phyloP scores from a whole-genome alignment of 2,113 vertebrate genomes.

The Cheirogaleus medius region DNA sequence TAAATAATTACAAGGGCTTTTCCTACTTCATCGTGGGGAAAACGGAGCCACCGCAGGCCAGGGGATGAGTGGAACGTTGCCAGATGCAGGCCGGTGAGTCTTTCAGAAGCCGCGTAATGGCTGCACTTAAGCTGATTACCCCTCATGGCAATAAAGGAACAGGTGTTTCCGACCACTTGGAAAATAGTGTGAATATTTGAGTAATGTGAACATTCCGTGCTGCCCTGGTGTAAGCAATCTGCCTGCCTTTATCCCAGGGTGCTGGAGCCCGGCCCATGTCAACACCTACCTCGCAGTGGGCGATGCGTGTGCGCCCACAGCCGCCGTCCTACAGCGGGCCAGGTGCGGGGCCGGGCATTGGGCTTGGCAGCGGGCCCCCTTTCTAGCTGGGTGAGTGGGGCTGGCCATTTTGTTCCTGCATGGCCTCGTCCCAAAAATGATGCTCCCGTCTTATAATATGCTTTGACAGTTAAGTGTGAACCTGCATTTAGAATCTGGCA shows the following conservation, averaged over 20 bases:
- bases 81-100: accelerated
- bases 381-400: accelerated
- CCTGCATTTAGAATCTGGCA: accelerated
- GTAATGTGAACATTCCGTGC: accelerated
- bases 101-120: accelerated
- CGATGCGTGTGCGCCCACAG: accelerated
- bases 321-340: too few species aligned
- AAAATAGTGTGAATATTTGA: not conserved
- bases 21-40: not conserved
- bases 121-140: not conserved
- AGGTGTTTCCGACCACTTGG: not conserved
- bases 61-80: accelerated
- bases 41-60: not conserved
- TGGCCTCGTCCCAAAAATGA: accelerated
- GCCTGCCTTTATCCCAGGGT: not conserved
- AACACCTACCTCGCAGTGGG: not conserved
- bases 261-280: accelerated
- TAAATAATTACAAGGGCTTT: not conserved
- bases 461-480: not conserved
- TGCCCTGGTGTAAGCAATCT: accelerated
- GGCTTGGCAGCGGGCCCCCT: accelerated
- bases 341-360: not conserved
- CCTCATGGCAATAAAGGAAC: not conserved
- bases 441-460: accelerated
- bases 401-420: not conserved